phyloP scores from a whole-genome alignment of 2,113 vertebrate species.

The Dipodomys ordii region DNA sequence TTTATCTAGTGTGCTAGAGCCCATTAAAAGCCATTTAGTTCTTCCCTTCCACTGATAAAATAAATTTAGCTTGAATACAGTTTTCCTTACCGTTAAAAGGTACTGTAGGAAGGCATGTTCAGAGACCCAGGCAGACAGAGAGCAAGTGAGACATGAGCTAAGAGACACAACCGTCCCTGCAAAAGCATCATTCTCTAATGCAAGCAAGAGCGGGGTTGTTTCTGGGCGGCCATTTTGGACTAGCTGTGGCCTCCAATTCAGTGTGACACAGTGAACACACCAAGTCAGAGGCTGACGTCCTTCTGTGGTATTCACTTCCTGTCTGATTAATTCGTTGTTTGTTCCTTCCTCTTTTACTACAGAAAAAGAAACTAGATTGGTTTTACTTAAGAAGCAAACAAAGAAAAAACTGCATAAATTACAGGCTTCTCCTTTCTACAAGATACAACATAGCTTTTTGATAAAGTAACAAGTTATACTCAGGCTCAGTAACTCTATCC shows the following conservation, averaged over 20 bases:
- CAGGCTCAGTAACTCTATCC: background rate
- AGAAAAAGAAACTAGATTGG: constrained; percentile 79
- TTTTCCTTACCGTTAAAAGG: constrained; percentile 73
- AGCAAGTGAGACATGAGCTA: background rate
- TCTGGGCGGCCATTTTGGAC: constrained; percentile 80
- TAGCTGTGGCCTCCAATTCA: constrained; percentile 45
- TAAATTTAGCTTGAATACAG: constrained; percentile 45
- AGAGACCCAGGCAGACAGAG: constrained; percentile 54
- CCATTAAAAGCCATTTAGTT: constrained; percentile 12
- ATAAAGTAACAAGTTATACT: background rate
- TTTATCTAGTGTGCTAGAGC: background rate
- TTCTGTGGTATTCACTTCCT: constrained; percentile 88
- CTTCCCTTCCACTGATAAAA: constrained; percentile 49
- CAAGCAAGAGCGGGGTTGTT: background rate
- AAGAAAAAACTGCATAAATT: constrained; percentile 1
- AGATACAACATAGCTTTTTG: background rate
- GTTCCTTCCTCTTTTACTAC: constrained; percentile 80
- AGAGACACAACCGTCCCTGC: constrained; percentile 13
- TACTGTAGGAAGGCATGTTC: constrained; percentile 47
- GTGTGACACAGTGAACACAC: constrained; percentile 66
- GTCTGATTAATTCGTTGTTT: constrained; percentile 87
- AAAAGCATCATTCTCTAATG: constrained; percentile 64
- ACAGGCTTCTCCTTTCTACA: constrained; percentile 16
- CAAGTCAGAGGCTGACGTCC: constrained; percentile 84
- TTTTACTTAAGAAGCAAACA: constrained; percentile 74